Conservation (phyloP, 2,888 invertebrate species). For the Stramonita haemastoma region DNA sequence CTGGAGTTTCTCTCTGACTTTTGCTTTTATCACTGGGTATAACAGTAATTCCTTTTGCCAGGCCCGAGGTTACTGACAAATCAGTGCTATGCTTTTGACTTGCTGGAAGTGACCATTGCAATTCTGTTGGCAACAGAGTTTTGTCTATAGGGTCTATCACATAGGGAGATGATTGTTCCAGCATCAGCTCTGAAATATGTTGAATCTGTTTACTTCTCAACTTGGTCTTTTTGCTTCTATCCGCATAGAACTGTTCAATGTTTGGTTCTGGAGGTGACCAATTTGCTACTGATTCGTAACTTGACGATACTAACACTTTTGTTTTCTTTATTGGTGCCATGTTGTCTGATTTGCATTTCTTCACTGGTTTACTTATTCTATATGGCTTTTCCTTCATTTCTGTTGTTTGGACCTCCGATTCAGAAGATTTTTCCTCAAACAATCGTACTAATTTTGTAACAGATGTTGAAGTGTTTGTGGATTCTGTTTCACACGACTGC, state of each 20-base stretch:
- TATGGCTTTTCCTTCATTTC: neutral
- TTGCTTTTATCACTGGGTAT: too few relatives aligned
- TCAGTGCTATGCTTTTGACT: too few relatives aligned
- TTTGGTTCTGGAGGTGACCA: neutral
- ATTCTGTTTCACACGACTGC: neutral
- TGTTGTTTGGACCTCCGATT: neutral
- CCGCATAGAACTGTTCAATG: neutral
- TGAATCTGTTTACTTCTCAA: neutral
- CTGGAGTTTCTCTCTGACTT: too few relatives aligned
- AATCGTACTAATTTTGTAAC: neutral
- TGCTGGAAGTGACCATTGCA: too few relatives aligned
- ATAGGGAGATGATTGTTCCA: neutral
- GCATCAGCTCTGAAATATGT: neutral
- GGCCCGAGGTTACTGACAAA: too few relatives aligned
- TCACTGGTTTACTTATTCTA: neutral
- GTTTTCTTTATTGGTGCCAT: neutral
- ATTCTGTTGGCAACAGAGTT: neutral
- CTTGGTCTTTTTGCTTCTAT: neutral
- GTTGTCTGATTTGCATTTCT: neutral
- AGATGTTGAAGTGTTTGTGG: neutral
- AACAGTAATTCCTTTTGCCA: too few relatives aligned
- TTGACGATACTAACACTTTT: neutral
- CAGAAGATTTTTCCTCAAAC: slow-evolving; percentile 16
- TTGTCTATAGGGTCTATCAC: neutral
- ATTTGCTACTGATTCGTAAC: neutral